Evolutionary conservation across 1,140 invertebrate genomes (phyloP).

Genomic region (Brachionus koreanus): DNA sequence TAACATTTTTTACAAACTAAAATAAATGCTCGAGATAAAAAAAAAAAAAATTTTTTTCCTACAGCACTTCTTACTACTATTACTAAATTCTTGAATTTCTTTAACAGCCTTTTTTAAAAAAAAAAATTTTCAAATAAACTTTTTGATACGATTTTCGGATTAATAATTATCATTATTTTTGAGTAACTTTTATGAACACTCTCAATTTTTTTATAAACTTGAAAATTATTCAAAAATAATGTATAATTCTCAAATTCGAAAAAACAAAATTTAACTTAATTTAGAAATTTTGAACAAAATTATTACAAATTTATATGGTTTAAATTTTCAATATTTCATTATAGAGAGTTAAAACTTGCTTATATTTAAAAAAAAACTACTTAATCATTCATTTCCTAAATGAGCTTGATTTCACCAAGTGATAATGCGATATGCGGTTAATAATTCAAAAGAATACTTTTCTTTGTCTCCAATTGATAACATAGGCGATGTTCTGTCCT

Average conservation of each 20-base stretch:
- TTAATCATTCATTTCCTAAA: neutral
- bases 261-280: neutral
- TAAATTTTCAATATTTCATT: neutral
- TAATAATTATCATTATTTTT: too few relatives aligned
- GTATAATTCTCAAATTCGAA: neutral
- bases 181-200: too few relatives aligned
- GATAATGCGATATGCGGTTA: neutral
- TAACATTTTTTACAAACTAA: too few relatives aligned
- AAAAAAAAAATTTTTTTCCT: too few relatives aligned
- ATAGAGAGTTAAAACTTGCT: neutral
- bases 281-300: neutral
- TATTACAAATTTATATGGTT: neutral
- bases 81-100: too few relatives aligned
- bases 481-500: slow-evolving; percentile 82
- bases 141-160: too few relatives aligned
- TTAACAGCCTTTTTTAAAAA: too few relatives aligned
- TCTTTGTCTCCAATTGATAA: slow-evolving; percentile 81
- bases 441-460: slow-evolving; percentile 63
- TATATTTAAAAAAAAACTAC: neutral
- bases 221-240: too few relatives aligned
- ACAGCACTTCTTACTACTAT: too few relatives aligned
- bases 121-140: too few relatives aligned
- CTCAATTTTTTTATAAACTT: too few relatives aligned
- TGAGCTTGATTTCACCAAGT: neutral
- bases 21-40: too few relatives aligned